Evolutionary conservation across 2,113 vertebrate genomes (phyloP).

Genomic region (Calyptomena viridis): DNA sequence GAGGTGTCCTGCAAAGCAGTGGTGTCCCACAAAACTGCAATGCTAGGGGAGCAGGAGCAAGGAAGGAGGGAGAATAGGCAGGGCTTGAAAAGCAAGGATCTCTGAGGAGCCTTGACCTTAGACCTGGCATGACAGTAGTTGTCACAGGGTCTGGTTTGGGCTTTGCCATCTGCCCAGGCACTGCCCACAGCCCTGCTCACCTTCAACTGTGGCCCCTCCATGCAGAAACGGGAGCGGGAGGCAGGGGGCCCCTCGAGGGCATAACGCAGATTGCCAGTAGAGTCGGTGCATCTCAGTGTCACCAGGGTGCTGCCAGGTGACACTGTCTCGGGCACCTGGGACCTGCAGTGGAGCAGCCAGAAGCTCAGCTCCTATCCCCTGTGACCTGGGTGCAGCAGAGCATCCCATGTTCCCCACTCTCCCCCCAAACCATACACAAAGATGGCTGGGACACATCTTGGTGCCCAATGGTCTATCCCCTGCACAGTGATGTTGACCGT

Average conservation of each 20-base stretch:
- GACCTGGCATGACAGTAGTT: neutral
- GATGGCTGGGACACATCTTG: conserved; percentile 63
- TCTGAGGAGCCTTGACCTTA: neutral
- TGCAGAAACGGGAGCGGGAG: conserved; percentile 26
- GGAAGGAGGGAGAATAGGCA: accelerated
- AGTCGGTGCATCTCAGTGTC: conserved; percentile 45
- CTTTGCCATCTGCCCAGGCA: neutral
- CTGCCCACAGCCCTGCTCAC: neutral
- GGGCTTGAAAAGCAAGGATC: neutral
- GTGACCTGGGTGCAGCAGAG: accelerated
- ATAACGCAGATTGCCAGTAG: conserved; percentile 39
- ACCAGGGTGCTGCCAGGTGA: conserved; percentile 20
- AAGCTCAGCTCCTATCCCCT: neutral
- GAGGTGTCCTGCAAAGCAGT: neutral
- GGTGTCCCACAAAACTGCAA: accelerated
- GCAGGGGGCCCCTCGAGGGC: neutral
- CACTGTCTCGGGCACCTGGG: conserved; percentile 52
- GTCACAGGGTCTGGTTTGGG: neutral
- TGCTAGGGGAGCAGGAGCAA: neutral
- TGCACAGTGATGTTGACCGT: conserved; percentile 48
- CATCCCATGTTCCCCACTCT: accelerated
- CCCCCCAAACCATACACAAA: conserved; percentile 19
- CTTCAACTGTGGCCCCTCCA: conserved; percentile 56
- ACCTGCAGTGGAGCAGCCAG: neutral
- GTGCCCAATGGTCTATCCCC: conserved; percentile 8